Conservation (phyloP, 1,140 invertebrate species). For the Saccostrea glomerata region DNA sequence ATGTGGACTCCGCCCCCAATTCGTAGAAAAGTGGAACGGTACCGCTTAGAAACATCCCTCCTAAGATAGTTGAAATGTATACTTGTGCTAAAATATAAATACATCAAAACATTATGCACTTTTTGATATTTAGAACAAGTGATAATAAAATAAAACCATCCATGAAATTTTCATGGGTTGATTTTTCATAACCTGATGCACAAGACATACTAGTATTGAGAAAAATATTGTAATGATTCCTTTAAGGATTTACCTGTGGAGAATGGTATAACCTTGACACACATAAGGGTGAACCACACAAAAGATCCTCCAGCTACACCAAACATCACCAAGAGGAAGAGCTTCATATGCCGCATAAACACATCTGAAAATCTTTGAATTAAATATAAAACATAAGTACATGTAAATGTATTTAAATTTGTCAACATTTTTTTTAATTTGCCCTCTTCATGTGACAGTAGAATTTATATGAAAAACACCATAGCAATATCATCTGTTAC, state of each 20-base stretch:
- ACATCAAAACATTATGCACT: not conserved
- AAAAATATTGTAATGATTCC: too few species aligned
- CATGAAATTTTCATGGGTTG: too few species aligned
- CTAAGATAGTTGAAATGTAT: constrained; percentile 65
- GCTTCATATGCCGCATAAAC: constrained; percentile 66
- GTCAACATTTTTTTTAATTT: too few species aligned
- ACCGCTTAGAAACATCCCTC: constrained; percentile 79
- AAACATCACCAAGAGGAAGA: constrained; percentile 61
- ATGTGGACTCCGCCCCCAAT: constrained; percentile 80
- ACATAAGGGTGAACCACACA: constrained; percentile 59
- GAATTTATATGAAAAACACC: not conserved
- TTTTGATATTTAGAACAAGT: too few species aligned
- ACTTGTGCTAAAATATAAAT: constrained; percentile 59
- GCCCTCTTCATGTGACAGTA: too few species aligned
- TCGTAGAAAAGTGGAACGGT: constrained; percentile 80
- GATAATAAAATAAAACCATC: too few species aligned
- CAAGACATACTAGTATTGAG: too few species aligned
- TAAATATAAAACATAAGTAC: not conserved
- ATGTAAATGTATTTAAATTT: too few species aligned
- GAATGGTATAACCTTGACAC: constrained; percentile 44
- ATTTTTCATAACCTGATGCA: too few species aligned
- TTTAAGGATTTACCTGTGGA: constrained; percentile 45
- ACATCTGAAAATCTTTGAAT: constrained; percentile 66
- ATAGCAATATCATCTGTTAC: constrained; percentile 67
- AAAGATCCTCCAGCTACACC: constrained; percentile 54